Percentiles rank a stretch among this genome's conserved stretches.
Conservation (phyloP, 2,888 invertebrate genomes). For the Dasypolia templi region DNA sequence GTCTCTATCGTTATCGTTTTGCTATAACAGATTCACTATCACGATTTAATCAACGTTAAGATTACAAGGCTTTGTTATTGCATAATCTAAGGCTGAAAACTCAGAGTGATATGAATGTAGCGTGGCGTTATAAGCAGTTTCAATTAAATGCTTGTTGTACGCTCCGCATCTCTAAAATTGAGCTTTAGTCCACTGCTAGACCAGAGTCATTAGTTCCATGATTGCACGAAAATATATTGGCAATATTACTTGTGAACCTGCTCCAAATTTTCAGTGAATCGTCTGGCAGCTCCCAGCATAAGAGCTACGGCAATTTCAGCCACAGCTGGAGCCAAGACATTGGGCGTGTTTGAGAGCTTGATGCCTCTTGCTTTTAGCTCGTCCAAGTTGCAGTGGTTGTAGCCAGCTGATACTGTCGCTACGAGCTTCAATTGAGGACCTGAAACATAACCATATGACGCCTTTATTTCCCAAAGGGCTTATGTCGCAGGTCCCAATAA, state of each 20-base stretch:
- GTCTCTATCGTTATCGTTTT: constrained; percentile 1
- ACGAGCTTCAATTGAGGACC: constrained; percentile 94
- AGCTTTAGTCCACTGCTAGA: neutral
- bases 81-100: neutral
- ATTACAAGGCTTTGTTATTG: neutral
- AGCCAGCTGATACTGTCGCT: constrained; percentile 96
- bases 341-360: constrained; percentile 95
- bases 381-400: constrained; percentile 95
- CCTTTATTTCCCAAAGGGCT: neutral
- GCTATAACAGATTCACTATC: constrained; percentile 22
- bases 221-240: neutral
- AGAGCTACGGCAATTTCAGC: constrained; percentile 95
- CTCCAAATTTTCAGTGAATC: constrained; percentile 94
- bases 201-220: neutral
- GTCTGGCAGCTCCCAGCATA: constrained; percentile 93
- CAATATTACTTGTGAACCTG: constrained; percentile 91
- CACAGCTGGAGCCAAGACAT: constrained; percentile 94
- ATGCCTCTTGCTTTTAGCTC: constrained; percentile 94
- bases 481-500: neutral
- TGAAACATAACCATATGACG: constrained; percentile 53
- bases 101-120: neutral
- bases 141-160: neutral
- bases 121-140: neutral
- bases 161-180: neutral
- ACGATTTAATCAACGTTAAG: constrained; percentile 8